Conservation (phyloP, 2,113 vertebrate genomes). For the Pterocles burchelli region DNA sequence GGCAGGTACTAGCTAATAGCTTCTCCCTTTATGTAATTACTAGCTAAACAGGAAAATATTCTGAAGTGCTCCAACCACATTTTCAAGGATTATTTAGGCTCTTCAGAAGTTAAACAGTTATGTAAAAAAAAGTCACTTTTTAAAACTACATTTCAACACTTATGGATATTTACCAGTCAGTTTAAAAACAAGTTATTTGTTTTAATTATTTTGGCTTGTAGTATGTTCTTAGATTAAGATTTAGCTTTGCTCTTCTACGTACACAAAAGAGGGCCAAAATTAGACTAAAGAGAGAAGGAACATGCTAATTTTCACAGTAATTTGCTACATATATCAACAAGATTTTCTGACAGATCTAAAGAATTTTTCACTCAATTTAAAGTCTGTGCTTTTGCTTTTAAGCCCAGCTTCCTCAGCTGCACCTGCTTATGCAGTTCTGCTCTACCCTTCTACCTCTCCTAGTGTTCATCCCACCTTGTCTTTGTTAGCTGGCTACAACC, state of each 20-base stretch:
- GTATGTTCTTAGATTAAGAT: not conserved
- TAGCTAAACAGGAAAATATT: not conserved
- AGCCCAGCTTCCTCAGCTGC: not conserved
- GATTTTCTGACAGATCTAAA: not conserved
- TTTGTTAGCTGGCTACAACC: not conserved
- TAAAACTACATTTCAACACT: not conserved
- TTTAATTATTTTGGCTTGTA: not conserved
- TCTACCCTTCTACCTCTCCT: not conserved
- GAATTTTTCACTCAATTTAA: not conserved
- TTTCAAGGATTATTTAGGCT: not conserved
- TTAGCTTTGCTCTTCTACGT: not conserved
- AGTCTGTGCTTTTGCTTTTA: not conserved
- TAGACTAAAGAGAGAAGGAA: not conserved
- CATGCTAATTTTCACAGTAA: not conserved
- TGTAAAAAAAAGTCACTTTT: not conserved
- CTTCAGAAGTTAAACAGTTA: not conserved
- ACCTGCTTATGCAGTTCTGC: not conserved
- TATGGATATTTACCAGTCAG: not conserved
- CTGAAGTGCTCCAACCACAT: not conserved
- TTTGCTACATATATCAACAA: not conserved
- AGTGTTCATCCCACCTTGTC: not conserved
- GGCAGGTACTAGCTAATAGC: not conserved
- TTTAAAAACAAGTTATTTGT: not conserved
- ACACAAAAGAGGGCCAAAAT: not conserved
- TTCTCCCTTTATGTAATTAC: not conserved